These are phyloP conservation scores for Amphiura filiformis DNA, from an alignment of 35 echinoderm and acorn worm species.

Conservation along the genomic window DNA sequence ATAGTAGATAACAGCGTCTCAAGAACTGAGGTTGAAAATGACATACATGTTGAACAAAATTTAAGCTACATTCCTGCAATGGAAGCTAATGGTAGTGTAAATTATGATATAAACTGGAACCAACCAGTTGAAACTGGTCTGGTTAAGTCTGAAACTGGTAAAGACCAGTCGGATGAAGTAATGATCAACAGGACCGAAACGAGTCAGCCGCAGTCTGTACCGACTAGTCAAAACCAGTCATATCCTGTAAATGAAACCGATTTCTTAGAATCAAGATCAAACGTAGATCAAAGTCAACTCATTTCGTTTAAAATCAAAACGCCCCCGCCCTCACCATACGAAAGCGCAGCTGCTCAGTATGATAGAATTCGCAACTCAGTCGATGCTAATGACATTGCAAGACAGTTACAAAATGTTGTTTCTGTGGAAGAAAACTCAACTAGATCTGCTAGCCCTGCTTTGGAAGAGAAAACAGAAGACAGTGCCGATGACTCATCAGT, in stretches of 20 bases:
- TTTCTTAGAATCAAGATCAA: background rate
- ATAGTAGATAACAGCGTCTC: background rate
- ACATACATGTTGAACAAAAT: background rate
- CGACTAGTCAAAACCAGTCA: background rate
- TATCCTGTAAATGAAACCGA: background rate
- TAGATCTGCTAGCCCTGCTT: background rate
- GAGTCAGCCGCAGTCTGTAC: slow-evolving; percentile 11
- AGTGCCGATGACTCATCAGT: background rate
- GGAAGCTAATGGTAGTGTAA: background rate
- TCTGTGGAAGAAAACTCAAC: background rate
- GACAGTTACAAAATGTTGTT: slow-evolving; percentile 37
- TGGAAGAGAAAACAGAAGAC: background rate
- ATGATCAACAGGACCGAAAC: background rate
- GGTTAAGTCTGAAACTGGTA: background rate
- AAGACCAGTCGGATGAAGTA: background rate
- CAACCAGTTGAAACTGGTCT: background rate
- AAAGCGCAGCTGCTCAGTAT: slow-evolving; percentile 51
- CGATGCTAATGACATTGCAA: slow-evolving; percentile 54
- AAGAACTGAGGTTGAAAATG: background rate
- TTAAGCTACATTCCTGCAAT: background rate
- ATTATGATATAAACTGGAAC: background rate
- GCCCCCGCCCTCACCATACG: slow-evolving; percentile 79
- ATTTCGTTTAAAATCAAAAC: slow-evolving; percentile 75
- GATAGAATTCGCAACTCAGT: slow-evolving; percentile 45
- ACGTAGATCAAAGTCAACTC: background rate